These are phyloP conservation scores for Amphimedon queenslandica DNA, from an alignment of 37 sponge, comb jelly and placozoan species.

Conservation along the genomic window DNA sequence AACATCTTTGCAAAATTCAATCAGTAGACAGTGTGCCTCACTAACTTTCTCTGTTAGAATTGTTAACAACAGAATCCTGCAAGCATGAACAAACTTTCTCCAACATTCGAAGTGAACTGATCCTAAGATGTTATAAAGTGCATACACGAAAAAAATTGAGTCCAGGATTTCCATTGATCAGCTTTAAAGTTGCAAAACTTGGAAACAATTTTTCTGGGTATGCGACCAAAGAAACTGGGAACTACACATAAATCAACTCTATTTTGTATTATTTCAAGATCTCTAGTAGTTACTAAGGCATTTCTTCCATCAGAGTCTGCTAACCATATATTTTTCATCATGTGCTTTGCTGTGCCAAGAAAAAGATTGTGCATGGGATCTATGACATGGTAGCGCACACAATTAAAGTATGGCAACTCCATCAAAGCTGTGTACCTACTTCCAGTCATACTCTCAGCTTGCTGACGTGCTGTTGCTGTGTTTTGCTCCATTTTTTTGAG, in stretches of 20 bases:
- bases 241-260: background rate
- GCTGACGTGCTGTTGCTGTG: background rate
- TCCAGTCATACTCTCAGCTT: constrained; percentile 14
- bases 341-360: background rate
- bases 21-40: constrained; percentile 26
- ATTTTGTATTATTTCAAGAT: constrained; percentile 10
- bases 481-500: too few relatives aligned
- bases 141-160: constrained; percentile 30
- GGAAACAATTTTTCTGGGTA: constrained; percentile 37
- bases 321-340: constrained; percentile 9
- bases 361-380: constrained; percentile 24
- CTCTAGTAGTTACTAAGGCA: background rate
- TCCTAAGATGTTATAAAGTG: constrained; percentile 24
- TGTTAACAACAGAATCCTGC: constrained; percentile 11
- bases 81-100: constrained; percentile 57
- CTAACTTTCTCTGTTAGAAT: constrained; percentile 6
- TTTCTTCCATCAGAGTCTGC: background rate
- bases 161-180: constrained; percentile 67
- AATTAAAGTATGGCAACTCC: constrained; percentile 56
- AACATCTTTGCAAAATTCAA: constrained; percentile 11
- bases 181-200: constrained; percentile 47
- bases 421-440: constrained; percentile 1
- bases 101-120: constrained; percentile 26
- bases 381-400: background rate
- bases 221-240: constrained; percentile 40